Percentiles rank a stretch among this genome's conserved stretches.
Conservation (phyloP, 2,797 vertebrate genomes). For the Cirrhinus mrigala region DNA sequence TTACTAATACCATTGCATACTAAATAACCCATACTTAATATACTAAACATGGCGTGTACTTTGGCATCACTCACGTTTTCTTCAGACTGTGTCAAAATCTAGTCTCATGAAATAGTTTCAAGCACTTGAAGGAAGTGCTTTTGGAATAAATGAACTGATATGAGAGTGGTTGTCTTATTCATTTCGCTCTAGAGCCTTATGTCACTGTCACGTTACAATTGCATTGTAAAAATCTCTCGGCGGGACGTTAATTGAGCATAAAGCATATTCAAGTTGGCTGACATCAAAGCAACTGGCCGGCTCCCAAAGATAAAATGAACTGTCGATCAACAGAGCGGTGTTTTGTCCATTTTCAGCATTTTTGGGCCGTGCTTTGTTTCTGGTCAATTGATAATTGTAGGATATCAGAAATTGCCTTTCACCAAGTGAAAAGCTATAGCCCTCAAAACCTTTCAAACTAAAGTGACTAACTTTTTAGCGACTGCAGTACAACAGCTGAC, state of each 20-base stretch:
- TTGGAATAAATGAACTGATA: slow-evolving; percentile 16
- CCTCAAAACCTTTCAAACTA: slow-evolving; percentile 9
- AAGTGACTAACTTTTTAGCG: neutral
- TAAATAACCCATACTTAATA: neutral
- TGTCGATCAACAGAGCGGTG: slow-evolving; percentile 5
- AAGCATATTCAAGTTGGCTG: slow-evolving; percentile 35
- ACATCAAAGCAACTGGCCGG: slow-evolving; percentile 30
- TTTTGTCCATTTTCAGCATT: slow-evolving; percentile 14
- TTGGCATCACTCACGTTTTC: neutral
- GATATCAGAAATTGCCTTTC: slow-evolving; percentile 24
- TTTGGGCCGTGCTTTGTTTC: slow-evolving; percentile 12
- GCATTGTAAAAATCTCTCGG: slow-evolving; percentile 26
- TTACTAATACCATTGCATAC: neutral
- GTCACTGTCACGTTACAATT: slow-evolving; percentile 22
- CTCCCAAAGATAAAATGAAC: slow-evolving; percentile 27
- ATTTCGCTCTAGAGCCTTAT: slow-evolving; percentile 11
- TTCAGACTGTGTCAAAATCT: neutral
- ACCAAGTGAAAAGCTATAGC: neutral
- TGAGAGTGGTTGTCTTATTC: slow-evolving; percentile 7
- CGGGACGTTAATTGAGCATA: slow-evolving; percentile 33
- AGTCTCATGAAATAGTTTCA: slow-evolving; percentile 1
- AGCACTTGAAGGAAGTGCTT: slow-evolving; percentile 2
- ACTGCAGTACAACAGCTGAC: neutral
- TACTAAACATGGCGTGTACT: neutral
- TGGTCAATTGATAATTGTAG: slow-evolving; percentile 6